These are phyloP conservation scores for Aphidius colemani DNA, from an alignment of 2,888 invertebrate species.

Conservation along the genomic window DNA sequence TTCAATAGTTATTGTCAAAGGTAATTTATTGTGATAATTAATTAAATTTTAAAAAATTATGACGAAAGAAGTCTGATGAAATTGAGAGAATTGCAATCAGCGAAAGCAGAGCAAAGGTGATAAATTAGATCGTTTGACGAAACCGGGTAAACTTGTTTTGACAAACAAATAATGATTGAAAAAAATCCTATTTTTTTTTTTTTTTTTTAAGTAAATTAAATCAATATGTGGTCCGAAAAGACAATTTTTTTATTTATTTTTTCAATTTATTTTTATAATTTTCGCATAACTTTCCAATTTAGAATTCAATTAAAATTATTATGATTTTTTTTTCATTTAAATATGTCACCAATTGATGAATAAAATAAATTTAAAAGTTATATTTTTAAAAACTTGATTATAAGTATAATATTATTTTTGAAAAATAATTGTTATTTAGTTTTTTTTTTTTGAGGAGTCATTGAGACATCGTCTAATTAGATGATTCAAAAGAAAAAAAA, in stretches of 20 bases:
- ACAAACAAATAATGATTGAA: slow-evolving; percentile 3
- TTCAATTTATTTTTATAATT: too few relatives aligned
- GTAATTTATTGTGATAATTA: background rate
- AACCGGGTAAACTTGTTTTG: slow-evolving; percentile 4
- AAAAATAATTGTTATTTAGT: slow-evolving; percentile 10
- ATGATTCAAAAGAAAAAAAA: too few relatives aligned
- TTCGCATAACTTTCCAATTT: too few relatives aligned
- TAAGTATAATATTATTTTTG: background rate
- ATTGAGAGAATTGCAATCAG: background rate
- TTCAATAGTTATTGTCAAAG: background rate
- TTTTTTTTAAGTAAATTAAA: slow-evolving; percentile 3
- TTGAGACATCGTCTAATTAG: too few relatives aligned
- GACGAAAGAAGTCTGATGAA: background rate
- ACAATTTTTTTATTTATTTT: too few relatives aligned
- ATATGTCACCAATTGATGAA: too few relatives aligned
- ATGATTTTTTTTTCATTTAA: background rate
- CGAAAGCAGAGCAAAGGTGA: background rate
- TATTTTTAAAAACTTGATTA: background rate
- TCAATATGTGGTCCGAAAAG: background rate
- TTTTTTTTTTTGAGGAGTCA: background rate
- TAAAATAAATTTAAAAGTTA: too few relatives aligned
- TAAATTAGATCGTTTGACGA: too few relatives aligned
- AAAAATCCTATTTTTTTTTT: background rate
- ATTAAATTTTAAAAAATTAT: background rate
- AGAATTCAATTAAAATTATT: background rate